Conservation (phyloP, 2,888 invertebrate species). For the Hyalella azteca region DNA sequence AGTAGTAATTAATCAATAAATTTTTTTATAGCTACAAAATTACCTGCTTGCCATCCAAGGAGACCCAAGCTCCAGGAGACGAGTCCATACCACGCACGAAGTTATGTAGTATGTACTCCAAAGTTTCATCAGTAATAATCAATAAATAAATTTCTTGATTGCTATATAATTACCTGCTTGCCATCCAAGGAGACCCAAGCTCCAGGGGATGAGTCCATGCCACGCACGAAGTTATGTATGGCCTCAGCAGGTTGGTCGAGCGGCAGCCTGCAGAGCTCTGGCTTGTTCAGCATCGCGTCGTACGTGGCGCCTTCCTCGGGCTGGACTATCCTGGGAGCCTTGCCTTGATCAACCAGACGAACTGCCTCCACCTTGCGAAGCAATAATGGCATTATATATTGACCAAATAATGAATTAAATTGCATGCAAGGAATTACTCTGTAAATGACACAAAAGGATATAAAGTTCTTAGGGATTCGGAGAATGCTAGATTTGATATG, state of each 20-base stretch:
- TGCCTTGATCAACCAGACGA: constrained; percentile 65
- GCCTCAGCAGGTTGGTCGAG: constrained; percentile 73
- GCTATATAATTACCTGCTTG: constrained; percentile 65
- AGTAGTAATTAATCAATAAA: too few species aligned
- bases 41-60: constrained; percentile 69
- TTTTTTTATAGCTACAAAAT: not conserved
- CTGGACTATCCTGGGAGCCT: constrained; percentile 80
- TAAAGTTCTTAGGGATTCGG: too few species aligned
- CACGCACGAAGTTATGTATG: constrained; percentile 93
- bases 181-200: constrained; percentile 74
- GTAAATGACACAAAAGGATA: too few species aligned
- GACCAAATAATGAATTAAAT: too few species aligned
- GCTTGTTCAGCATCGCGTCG: constrained; percentile 87
- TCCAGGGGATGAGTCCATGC: constrained; percentile 92
- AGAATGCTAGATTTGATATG: too few species aligned
- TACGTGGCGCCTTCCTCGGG: constrained; percentile 88
- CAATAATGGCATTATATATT: not conserved
- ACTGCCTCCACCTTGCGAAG: constrained; percentile 57
- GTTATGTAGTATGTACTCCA: too few species aligned
- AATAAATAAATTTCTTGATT: too few species aligned
- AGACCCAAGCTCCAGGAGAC: constrained; percentile 87
- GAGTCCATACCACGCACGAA: constrained; percentile 94
- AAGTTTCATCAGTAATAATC: too few species aligned
- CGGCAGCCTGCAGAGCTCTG: constrained; percentile 80
- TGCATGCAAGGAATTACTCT: too few species aligned